phyloP scores from a whole-genome alignment of 2,888 invertebrate species.

The Cartodere bifasciata region DNA sequence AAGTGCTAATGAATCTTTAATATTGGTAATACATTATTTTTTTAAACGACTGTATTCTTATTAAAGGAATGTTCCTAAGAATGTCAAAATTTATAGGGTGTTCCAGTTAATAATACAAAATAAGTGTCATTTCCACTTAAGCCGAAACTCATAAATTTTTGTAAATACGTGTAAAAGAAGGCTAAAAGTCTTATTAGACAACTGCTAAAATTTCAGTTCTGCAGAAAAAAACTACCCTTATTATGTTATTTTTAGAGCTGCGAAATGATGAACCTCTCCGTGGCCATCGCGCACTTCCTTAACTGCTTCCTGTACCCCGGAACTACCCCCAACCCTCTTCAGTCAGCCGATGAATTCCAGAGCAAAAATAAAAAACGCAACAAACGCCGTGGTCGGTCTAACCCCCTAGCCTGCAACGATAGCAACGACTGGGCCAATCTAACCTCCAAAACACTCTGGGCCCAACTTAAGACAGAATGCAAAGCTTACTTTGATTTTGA shows the following conservation, averaged over 20 bases:
- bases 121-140: too few relatives aligned
- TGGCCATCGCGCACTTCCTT: slow-evolving; percentile 89
- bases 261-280: slow-evolving; percentile 81
- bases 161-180: too few relatives aligned
- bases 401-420: slow-evolving; percentile 32
- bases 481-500: slow-evolving; percentile 85
- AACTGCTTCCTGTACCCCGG: slow-evolving; percentile 86
- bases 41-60: too few relatives aligned
- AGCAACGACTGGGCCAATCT: slow-evolving; percentile 77
- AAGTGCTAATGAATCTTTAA: too few relatives aligned
- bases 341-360: slow-evolving; percentile 53
- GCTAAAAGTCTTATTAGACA: too few relatives aligned
- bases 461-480: slow-evolving; percentile 72
- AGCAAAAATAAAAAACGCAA: slow-evolving; percentile 47
- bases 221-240: too few relatives aligned
- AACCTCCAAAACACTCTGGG: slow-evolving; percentile 79
- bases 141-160: slow-evolving; percentile 9
- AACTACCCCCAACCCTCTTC: slow-evolving; percentile 52
- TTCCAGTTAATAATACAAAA: too few relatives aligned
- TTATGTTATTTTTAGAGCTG: slow-evolving; percentile 46
- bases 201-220: too few relatives aligned
- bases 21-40: too few relatives aligned
- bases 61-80: too few relatives aligned
- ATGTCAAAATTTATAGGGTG: too few relatives aligned
- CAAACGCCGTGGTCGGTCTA: slow-evolving; percentile 45